Evolutionary conservation across 2,113 vertebrate genomes (phyloP).

Genomic region (Oncorhynchus nerka): DNA sequence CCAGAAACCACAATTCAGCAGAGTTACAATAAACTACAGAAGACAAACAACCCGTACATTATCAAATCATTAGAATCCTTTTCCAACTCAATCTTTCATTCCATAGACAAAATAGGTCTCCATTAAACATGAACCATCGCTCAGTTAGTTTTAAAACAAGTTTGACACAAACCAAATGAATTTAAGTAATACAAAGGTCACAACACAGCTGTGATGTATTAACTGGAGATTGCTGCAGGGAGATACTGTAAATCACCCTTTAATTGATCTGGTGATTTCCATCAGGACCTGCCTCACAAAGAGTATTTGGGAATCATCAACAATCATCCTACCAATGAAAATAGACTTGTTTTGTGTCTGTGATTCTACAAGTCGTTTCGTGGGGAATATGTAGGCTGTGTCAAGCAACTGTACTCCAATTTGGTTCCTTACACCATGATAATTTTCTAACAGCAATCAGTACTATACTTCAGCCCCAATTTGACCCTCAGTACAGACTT

Average conservation of each 20-base stretch:
- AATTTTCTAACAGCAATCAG: too few species aligned
- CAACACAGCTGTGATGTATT: slow-evolving; percentile 38
- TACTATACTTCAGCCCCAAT: too few species aligned
- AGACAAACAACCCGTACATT: too few species aligned
- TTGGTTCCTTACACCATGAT: too few species aligned
- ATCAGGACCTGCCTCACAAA: slow-evolving; percentile 14
- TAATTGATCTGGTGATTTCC: slow-evolving; percentile 27
- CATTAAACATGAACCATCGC: background rate
- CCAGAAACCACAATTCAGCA: too few species aligned
- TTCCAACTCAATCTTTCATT: too few species aligned
- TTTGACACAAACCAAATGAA: slow-evolving; percentile 2
- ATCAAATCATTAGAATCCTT: too few species aligned
- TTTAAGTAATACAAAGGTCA: slow-evolving; percentile 9
- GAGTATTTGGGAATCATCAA: background rate
- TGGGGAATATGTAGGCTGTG: background rate
- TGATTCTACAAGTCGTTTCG: background rate
- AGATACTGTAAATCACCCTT: slow-evolving; percentile 39
- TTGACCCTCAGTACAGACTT: too few species aligned
- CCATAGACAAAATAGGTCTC: too few species aligned
- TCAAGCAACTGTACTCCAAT: too few species aligned
- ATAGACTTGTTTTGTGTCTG: too few species aligned
- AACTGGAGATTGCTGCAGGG: slow-evolving; percentile 30
- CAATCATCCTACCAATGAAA: background rate
- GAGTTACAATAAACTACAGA: too few species aligned
- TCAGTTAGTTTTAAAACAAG: background rate